Percentiles rank a stretch among this genome's conserved stretches.
These are phyloP conservation scores for Ectemnius cavifrons DNA, from an alignment of 2,888 invertebrate genomes.

Conservation along the genomic window DNA sequence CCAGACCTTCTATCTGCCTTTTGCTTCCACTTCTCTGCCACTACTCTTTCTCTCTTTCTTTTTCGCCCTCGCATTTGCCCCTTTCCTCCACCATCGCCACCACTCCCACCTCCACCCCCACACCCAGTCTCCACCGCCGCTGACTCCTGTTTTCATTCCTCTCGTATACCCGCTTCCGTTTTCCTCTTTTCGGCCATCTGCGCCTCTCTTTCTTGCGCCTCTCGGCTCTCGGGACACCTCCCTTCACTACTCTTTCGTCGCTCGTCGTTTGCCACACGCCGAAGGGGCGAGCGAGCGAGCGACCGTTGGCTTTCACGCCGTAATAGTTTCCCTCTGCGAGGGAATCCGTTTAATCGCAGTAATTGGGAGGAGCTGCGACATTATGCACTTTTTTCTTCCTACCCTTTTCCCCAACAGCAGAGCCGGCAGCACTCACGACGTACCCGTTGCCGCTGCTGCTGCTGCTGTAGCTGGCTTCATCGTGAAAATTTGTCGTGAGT, in stretches of 20 bases:
- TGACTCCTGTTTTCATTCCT: constrained; percentile 3
- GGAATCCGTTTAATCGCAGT: constrained; percentile 58
- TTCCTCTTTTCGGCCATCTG: not conserved
- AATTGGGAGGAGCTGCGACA: constrained; percentile 57
- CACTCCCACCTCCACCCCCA: not conserved
- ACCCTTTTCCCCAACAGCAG: constrained; percentile 26
- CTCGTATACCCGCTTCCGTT: not conserved
- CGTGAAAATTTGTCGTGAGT: constrained; percentile 27
- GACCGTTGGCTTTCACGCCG: constrained; percentile 55
- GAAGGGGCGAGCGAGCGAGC: constrained; percentile 5
- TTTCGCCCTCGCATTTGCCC: constrained; percentile 3
- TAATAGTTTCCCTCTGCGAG: constrained; percentile 56
- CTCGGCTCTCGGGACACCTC: constrained; percentile 12
- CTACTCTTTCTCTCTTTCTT: not conserved
- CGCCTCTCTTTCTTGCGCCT: constrained; percentile 9
- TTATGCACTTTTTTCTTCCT: constrained; percentile 47
- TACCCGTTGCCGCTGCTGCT: constrained; percentile 13
- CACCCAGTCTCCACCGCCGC: not conserved
- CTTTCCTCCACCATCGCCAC: not conserved
- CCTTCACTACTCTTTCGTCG: constrained; percentile 1
- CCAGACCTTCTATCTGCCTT: constrained; percentile 38
- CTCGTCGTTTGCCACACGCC: constrained; percentile 27
- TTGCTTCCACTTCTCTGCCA: constrained; percentile 25
- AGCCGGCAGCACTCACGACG: not conserved
- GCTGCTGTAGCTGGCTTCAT: constrained; percentile 18